Evolutionary conservation across 2,113 vertebrate genomes (phyloP).

Genomic region (Protobothrops flavoviridis): DNA sequence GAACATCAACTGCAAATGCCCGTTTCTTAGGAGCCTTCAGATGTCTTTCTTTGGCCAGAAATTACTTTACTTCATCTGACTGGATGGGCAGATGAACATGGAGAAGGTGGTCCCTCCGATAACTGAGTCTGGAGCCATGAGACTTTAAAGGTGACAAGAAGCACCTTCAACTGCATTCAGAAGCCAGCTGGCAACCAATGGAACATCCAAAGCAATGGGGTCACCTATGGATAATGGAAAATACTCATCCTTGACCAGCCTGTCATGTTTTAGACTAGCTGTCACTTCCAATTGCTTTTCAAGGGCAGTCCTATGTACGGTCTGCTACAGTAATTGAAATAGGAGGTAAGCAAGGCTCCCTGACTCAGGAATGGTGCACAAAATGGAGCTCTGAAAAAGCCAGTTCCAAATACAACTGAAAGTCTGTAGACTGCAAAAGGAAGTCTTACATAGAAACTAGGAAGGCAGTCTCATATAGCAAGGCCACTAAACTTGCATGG

Average conservation of each 20-base stretch:
- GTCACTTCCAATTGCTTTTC: background rate
- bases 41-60: background rate
- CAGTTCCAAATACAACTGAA: background rate
- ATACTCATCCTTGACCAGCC: background rate
- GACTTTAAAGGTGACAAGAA: background rate
- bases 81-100: background rate
- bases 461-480: background rate
- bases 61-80: background rate
- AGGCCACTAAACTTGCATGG: background rate
- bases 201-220: background rate
- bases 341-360: background rate
- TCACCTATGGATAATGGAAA: background rate
- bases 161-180: background rate
- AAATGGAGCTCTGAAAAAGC: background rate
- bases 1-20: background rate
- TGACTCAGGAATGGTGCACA: background rate
- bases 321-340: background rate
- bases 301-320: background rate
- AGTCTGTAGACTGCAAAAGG: background rate
- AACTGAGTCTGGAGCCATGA: background rate
- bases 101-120: background rate
- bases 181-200: background rate
- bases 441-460: background rate
- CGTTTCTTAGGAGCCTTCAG: background rate
- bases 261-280: background rate